Percentiles rank a stretch among this genome's conserved stretches.
phyloP scores from a whole-genome alignment of 2,888 invertebrate species.

The Stenoptilia bipunctidactyla region DNA sequence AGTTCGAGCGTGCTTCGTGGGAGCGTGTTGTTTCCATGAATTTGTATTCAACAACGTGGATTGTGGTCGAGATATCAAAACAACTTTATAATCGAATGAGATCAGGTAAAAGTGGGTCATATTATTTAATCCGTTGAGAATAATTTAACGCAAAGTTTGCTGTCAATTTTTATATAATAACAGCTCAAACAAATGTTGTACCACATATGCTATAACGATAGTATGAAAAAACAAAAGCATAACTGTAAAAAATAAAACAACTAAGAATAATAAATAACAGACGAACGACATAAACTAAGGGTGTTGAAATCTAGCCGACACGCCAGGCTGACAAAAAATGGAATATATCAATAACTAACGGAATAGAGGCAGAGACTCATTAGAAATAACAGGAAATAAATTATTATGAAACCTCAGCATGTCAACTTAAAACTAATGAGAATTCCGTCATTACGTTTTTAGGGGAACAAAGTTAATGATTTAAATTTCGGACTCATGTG shows the following conservation, averaged over 20 bases:
- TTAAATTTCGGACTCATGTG: too few species aligned
- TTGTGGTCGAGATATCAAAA: too few species aligned
- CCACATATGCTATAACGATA: not conserved
- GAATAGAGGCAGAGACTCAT: conserved; percentile 31
- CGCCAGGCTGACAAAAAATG: conserved; percentile 23
- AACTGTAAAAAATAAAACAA: conserved; percentile 19
- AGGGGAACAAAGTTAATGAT: too few species aligned
- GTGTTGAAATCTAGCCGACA: not conserved
- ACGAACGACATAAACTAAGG: not conserved
- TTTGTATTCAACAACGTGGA: too few species aligned
- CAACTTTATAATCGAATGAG: too few species aligned
- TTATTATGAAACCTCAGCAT: conserved; percentile 38
- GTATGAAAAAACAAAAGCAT: not conserved
- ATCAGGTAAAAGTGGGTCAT: too few species aligned
- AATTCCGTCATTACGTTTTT: too few species aligned
- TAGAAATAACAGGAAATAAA: conserved; percentile 39
- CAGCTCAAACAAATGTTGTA: not conserved
- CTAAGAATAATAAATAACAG: conserved; percentile 19
- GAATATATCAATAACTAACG: conserved; percentile 25
- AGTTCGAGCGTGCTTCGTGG: conserved; percentile 28
- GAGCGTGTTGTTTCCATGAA: conserved; percentile 1
- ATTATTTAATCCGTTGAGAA: too few species aligned
- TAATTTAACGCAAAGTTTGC: too few species aligned
- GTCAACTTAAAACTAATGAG: conserved; percentile 17
- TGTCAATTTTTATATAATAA: too few species aligned